A percentile compares a stretch with the other conserved stretches of the same genome.
These are phyloP conservation scores for Aphrocallistes beatrix DNA, from an alignment of 37 sponge, comb jelly and placozoan species.

Conservation along the genomic window DNA sequence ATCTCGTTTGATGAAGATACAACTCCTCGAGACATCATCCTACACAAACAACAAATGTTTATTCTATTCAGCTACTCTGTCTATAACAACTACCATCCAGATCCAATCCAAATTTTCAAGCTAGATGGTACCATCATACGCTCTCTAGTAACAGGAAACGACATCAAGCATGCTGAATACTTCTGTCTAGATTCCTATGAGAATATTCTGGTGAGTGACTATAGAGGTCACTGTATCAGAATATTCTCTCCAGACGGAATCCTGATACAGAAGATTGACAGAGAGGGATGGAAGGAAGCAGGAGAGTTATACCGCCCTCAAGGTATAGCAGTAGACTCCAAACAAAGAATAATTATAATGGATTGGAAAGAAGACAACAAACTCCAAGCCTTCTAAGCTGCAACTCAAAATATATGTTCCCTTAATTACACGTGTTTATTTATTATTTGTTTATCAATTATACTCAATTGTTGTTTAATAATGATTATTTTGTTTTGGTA, in stretches of 20 bases:
- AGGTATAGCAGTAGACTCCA: background rate
- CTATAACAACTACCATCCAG: too few relatives aligned
- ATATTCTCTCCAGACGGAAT: background rate
- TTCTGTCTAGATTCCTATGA: background rate
- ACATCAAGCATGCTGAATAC: background rate
- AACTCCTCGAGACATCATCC: too few relatives aligned
- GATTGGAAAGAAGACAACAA: too few relatives aligned
- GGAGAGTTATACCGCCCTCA: background rate
- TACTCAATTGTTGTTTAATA: too few relatives aligned
- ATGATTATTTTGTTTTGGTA: too few relatives aligned
- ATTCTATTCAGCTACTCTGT: too few relatives aligned
- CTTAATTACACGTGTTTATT: too few relatives aligned
- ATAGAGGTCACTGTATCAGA: background rate
- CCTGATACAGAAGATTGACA: background rate
- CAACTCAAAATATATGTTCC: too few relatives aligned
- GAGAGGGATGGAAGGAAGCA: background rate
- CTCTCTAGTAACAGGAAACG: background rate
- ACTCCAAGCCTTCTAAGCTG: too few relatives aligned
- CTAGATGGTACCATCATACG: background rate
- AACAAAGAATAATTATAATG: background rate
- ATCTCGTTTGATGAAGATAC: background rate
- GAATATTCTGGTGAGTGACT: slow-evolving; percentile 5
- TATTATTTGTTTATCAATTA: too few relatives aligned
- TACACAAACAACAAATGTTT: too few relatives aligned
- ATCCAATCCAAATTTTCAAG: background rate